A percentile compares a stretch with the other conserved stretches of the same genome.
These are phyloP conservation scores for Hyperoodon ampullatus DNA, from an alignment of 2,113 vertebrate genomes.

Conservation along the genomic window DNA sequence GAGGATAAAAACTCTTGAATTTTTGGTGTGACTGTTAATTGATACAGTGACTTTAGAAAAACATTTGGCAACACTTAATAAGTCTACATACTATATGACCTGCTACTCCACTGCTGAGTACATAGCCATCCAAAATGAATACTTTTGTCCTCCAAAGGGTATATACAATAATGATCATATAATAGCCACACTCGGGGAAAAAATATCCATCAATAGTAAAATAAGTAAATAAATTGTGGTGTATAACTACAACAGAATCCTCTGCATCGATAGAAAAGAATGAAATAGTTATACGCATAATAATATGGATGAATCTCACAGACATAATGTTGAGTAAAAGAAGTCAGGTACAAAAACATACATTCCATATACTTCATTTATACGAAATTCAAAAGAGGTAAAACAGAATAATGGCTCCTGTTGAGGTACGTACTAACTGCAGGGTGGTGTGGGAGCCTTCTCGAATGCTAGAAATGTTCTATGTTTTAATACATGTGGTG, in stretches of 20 bases:
- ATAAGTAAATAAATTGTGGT: background rate
- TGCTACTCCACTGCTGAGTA: background rate
- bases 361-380: background rate
- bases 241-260: background rate
- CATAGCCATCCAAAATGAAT: background rate
- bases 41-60: background rate
- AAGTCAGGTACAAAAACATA: background rate
- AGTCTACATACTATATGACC: background rate
- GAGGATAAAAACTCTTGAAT: background rate
- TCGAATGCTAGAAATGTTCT: background rate
- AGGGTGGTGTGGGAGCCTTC: background rate
- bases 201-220: background rate
- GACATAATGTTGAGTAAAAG: background rate
- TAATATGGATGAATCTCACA: background rate
- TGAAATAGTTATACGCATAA: background rate
- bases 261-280: background rate
- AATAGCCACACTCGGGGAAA: background rate
- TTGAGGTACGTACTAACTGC: fast-evolving
- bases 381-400: background rate
- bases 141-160: background rate
- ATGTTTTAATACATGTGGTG: background rate
- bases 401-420: background rate
- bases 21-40: background rate
- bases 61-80: background rate
- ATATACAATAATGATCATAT: background rate